Evolutionary conservation across 2,888 invertebrate species (phyloP).

Genomic region (Choristoneura rosaceana): DNA sequence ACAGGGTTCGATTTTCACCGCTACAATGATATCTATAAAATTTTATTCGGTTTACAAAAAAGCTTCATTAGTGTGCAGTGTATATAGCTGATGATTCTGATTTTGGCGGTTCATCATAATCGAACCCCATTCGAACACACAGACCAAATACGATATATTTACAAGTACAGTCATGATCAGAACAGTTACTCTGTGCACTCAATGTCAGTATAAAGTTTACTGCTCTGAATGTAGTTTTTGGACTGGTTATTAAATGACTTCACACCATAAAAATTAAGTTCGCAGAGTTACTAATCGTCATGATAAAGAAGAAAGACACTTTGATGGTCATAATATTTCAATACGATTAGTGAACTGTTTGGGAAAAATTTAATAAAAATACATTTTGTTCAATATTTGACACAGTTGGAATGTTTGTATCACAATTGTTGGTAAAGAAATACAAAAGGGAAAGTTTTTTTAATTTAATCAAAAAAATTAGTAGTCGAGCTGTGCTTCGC

Average conservation of each 20-base stretch:
- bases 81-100: neutral
- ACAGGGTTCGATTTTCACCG: neutral
- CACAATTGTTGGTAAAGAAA: constrained; percentile 36
- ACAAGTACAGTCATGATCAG: constrained; percentile 21
- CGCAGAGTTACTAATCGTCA: neutral
- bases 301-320: neutral
- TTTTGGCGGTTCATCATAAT: neutral
- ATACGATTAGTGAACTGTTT: neutral
- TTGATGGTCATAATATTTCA: neutral
- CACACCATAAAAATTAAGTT: neutral
- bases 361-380: constrained; percentile 20
- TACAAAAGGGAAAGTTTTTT: neutral
- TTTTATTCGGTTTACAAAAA: too few relatives aligned
- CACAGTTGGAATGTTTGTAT: constrained; percentile 38
- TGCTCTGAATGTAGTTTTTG: neutral
- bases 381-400: constrained; percentile 39
- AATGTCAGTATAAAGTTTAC: neutral
- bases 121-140: constrained; percentile 20
- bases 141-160: constrained; percentile 28
- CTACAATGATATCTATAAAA: too few relatives aligned
- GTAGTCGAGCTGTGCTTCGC: constrained; percentile 24
- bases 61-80: neutral
- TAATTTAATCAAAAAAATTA: constrained; percentile 26
- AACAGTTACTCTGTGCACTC: neutral
- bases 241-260: neutral